These are phyloP conservation scores for Cygnus atratus DNA, from an alignment of 2,113 vertebrate species.

Conservation along the genomic window DNA sequence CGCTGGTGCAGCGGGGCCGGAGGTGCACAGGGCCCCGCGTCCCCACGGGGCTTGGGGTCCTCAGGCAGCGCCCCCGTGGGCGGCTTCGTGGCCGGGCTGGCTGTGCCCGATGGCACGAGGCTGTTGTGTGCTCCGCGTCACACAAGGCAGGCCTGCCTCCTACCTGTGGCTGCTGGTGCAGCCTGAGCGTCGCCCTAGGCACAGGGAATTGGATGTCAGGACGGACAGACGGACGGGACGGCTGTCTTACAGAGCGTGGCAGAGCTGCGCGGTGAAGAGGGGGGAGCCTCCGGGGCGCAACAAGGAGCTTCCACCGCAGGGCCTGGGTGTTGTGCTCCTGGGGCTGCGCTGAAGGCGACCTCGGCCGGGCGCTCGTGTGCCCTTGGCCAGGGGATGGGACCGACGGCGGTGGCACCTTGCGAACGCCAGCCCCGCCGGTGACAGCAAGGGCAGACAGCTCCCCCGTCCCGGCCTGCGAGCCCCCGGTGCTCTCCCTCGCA, in stretches of 20 bases:
- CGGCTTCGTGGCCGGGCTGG: accelerated
- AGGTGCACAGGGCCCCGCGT: neutral
- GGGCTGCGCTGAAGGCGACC: accelerated
- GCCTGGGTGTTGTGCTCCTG: accelerated
- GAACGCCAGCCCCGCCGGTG: neutral
- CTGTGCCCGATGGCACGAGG: no score
- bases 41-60: neutral
- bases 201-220: neutral
- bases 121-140: neutral
- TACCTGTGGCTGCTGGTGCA: neutral
- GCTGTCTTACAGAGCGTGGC: neutral
- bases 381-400: neutral
- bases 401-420: accelerated
- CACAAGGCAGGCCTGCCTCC: neutral
- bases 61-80: accelerated
- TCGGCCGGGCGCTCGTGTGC: accelerated
- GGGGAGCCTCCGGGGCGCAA: accelerated
- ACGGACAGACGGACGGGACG: accelerated
- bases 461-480: accelerated
- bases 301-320: neutral
- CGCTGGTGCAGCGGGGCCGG: neutral
- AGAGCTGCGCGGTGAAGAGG: accelerated
- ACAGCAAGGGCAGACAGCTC: neutral
- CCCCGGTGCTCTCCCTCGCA: accelerated
- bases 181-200: neutral